phyloP scores from a whole-genome alignment of 1,140 invertebrate species.

The Ceratina australensis region DNA sequence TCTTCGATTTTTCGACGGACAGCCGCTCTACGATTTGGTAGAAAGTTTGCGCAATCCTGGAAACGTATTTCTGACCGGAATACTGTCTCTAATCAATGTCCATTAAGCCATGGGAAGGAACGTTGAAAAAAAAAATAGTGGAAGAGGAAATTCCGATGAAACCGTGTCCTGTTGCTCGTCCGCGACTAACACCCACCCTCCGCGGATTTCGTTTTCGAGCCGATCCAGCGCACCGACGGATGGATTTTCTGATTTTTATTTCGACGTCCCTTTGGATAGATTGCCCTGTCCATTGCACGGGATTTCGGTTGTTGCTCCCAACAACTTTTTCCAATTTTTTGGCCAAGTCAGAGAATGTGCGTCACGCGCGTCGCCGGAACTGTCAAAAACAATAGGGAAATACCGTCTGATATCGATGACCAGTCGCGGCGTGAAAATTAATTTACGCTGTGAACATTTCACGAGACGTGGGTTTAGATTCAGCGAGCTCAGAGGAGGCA shows the following conservation, averaged over 20 bases:
- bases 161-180: slow-evolving; percentile 8
- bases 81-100: slow-evolving; percentile 64
- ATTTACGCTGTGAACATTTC: not conserved
- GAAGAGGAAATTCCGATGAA: slow-evolving; percentile 10
- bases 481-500: too few relatives aligned
- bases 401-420: too few relatives aligned
- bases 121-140: not conserved
- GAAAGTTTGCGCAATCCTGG: slow-evolving; percentile 24
- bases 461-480: not conserved
- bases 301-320: not conserved
- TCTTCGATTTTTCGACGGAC: slow-evolving; percentile 21
- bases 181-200: not conserved
- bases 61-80: slow-evolving; percentile 44
- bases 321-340: not conserved
- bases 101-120: slow-evolving; percentile 56
- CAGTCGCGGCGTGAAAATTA: too few relatives aligned
- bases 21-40: slow-evolving; percentile 1
- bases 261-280: slow-evolving; percentile 16
- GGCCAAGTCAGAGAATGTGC: not conserved
- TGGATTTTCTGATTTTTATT: slow-evolving; percentile 37
- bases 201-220: not conserved
- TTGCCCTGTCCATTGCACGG: not conserved
- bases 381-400: too few relatives aligned
- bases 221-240: not conserved
- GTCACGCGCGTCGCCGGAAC: not conserved